Conservation (phyloP, 2,113 vertebrate genomes). For the Rhynchomys soricoides region DNA sequence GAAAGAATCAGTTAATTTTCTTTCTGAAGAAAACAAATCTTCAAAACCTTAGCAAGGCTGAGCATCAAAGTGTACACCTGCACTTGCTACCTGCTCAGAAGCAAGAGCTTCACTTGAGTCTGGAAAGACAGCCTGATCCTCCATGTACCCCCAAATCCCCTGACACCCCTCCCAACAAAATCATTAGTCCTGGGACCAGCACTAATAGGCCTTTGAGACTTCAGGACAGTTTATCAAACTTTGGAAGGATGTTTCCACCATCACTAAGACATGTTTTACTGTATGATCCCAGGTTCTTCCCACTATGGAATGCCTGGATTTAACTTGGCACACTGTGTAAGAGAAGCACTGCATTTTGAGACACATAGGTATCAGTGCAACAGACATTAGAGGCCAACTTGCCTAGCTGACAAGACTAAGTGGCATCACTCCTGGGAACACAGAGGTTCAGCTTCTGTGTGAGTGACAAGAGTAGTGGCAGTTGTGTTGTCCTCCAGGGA, state of each 20-base stretch:
- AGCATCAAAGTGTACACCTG: neutral
- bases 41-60: neutral
- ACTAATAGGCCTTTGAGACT: neutral
- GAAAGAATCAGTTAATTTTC: neutral
- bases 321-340: neutral
- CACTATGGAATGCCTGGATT: neutral
- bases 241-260: neutral
- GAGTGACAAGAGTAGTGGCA: constrained; percentile 96
- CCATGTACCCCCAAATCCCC: no score
- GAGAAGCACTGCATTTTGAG: neutral
- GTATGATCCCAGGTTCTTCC: neutral
- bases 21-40: neutral
- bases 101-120: neutral
- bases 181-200: neutral
- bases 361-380: neutral
- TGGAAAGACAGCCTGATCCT: neutral
- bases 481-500: constrained; percentile 98
- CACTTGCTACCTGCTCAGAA: neutral
- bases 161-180: neutral
- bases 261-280: neutral
- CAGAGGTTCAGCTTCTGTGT: constrained; percentile 96
- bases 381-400: neutral
- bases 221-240: constrained; percentile 5
- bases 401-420: constrained; percentile 95
- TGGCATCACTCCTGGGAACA: constrained; percentile 97